phyloP scores from a whole-genome alignment of 2,113 vertebrate genomes.

The Heterocephalus glaber region DNA sequence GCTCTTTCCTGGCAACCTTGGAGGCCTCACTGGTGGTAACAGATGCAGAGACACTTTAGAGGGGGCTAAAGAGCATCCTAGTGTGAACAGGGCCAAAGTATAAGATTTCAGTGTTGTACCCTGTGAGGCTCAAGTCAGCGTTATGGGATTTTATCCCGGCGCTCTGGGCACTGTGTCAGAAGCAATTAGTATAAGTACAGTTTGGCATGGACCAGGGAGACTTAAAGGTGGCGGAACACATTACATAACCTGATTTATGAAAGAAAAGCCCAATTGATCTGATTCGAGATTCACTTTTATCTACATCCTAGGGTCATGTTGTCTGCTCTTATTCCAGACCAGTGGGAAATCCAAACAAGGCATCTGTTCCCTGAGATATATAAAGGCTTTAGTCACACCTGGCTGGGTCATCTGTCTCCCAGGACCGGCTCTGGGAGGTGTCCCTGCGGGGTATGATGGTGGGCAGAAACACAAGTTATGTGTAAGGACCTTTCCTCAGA shows the following conservation, averaged over 20 bases:
- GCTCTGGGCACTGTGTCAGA: background rate
- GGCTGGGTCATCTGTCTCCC: background rate
- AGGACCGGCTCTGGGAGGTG: background rate
- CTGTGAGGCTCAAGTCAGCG: background rate
- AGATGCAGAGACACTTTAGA: background rate
- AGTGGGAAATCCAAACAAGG: background rate
- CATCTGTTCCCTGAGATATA: slow-evolving; percentile 19
- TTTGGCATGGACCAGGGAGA: background rate
- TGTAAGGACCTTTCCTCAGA: background rate
- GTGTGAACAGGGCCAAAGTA: background rate
- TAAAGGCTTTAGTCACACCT: background rate
- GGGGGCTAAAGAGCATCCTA: background rate
- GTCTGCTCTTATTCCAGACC: background rate
- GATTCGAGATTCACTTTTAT: slow-evolving; percentile 15
- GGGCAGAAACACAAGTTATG: background rate
- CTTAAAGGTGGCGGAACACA: background rate
- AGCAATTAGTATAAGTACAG: background rate
- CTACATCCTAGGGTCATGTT: background rate
- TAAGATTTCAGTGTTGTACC: background rate
- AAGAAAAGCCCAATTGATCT: background rate
- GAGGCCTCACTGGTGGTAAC: background rate
- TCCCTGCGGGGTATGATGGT: background rate
- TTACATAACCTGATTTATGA: background rate
- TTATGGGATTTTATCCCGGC: background rate
- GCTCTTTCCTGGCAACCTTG: background rate